Percentiles rank a stretch among this genome's conserved stretches.
These are phyloP conservation scores for Cercopithecus mitis DNA, from an alignment of 2,797 vertebrate genomes.

Conservation along the genomic window DNA sequence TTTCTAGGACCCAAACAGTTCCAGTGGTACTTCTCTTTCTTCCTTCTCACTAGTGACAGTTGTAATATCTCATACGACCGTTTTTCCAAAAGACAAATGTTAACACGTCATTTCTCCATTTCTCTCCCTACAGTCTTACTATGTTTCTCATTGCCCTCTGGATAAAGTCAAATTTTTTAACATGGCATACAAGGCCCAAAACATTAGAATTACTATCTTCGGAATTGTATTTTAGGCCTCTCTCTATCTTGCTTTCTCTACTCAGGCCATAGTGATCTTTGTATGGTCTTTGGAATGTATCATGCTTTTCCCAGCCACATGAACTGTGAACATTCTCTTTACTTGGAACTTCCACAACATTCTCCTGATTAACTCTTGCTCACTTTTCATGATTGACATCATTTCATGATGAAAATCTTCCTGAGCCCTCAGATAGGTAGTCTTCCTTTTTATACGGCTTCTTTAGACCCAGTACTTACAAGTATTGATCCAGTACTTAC, in stretches of 20 bases:
- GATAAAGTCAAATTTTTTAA: slow-evolving; percentile 12
- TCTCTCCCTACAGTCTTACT: neutral
- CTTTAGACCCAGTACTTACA: neutral
- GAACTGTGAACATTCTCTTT: neutral
- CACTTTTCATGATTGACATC: neutral
- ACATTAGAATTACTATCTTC: neutral
- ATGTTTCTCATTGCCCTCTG: neutral
- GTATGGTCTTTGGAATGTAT: neutral
- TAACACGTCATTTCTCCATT: neutral
- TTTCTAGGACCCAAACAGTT: neutral
- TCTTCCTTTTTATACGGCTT: neutral
- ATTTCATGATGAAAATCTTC: neutral
- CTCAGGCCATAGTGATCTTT: neutral
- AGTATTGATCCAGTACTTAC: neutral
- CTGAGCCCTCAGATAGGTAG: neutral
- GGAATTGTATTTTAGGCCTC: neutral
- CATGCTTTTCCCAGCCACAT: neutral
- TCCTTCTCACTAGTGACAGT: neutral
- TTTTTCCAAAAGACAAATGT: slow-evolving; percentile 29
- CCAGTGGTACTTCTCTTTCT: neutral
- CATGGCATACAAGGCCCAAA: neutral
- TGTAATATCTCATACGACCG: neutral
- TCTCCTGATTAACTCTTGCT: neutral
- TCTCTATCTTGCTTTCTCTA: neutral
- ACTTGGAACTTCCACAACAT: neutral